Base-by-base conservation (phyloP, 2,888 invertebrate species). In the Gnatocerus cornutus region DNA sequence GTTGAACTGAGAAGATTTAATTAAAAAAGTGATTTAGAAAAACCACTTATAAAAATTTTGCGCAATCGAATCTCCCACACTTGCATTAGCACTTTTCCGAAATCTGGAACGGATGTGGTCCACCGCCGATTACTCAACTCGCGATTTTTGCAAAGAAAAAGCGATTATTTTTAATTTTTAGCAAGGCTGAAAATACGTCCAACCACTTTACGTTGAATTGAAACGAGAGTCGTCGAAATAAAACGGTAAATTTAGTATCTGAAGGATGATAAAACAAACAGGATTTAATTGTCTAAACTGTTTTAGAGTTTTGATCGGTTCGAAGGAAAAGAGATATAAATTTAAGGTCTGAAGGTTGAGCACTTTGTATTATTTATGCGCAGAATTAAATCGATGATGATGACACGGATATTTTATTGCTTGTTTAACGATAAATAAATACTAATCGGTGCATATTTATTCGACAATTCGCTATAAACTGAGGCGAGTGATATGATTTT, bases 221-320 rank as follows among this genome's bases (percentile, higher is more conserved):
- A 3, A 4, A 21, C 21, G 21, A 21, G 21, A 21, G 1, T 21
- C 21, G 1, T 21, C 4, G 21, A 27, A 46, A 21, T 21, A 21
- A 33, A 33, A 7, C 50, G 21, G 39, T 50, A 41, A 16, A 50
- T 50, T 50, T 39, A 50, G 41, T 61, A 55, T 55, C 37, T 9
- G 52, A 33, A 50, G 33, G 33, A 33, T 33, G 14, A 27, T 48
- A 10, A 50, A 62, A 50, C 16, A 62, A 62, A 62, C 62, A 45
- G 16, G 30, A 50, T 62, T 62, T 62, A 62, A 62, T 62, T 52
- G 62, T 62, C 62, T 52, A 62, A 62, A 62, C 50, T 62, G 48
- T 58, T 59, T 13, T 39, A 7, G 3, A 9, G 1, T 16, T 16
- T 33, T 7, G 10, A 53, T 10, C 53, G n/a, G 27, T 16, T 10